A percentile compares a stretch with the other conserved stretches of the same genome.
These are phyloP conservation scores for Cyanistes caeruleus DNA, from an alignment of 2,113 vertebrate species.

Conservation along the genomic window DNA sequence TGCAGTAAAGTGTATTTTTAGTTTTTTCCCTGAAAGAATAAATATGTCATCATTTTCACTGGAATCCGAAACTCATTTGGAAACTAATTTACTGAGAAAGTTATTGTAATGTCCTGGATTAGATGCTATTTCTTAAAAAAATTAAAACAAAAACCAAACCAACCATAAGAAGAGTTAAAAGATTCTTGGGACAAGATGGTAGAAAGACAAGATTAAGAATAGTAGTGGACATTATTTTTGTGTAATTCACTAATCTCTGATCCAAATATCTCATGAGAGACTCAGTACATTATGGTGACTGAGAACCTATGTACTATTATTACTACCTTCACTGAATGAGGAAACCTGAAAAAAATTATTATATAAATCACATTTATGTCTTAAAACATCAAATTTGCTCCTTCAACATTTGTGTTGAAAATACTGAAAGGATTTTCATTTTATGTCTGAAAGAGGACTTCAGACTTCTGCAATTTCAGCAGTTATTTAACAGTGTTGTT, in stretches of 20 bases:
- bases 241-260: background rate
- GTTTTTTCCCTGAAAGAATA: background rate
- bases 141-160: background rate
- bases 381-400: background rate
- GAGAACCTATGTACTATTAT: background rate
- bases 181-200: background rate
- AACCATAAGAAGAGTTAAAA: background rate
- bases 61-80: background rate
- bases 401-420: background rate
- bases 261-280: background rate
- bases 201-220: background rate
- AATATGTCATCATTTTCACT: background rate
- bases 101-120: background rate
- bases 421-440: background rate
- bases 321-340: background rate
- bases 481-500: slow-evolving; percentile 14
- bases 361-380: background rate
- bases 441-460: background rate
- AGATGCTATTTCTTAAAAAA: background rate
- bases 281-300: background rate
- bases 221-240: background rate
- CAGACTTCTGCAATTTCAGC: background rate
- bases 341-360: background rate
- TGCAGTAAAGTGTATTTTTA: rapidly evolving
- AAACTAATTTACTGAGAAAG: background rate